phyloP scores from a whole-genome alignment of 2,113 vertebrate genomes.

The Cynopterus brachyotis region DNA sequence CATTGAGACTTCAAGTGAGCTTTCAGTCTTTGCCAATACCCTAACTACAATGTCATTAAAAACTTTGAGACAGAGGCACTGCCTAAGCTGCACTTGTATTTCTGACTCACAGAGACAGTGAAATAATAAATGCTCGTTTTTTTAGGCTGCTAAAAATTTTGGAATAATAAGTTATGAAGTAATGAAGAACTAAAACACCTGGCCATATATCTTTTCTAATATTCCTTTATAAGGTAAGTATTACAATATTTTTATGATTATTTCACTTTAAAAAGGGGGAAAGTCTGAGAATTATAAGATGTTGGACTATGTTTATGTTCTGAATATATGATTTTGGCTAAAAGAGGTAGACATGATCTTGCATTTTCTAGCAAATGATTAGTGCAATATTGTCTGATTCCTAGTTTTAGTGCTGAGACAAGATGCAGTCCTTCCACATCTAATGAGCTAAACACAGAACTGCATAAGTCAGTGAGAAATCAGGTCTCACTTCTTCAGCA shows the following conservation, averaged over 20 bases:
- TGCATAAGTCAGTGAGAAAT: background rate
- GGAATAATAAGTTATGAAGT: background rate
- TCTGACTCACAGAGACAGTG: background rate
- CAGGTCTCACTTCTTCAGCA: background rate
- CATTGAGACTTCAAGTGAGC: background rate
- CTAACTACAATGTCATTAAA: background rate
- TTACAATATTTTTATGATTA: background rate
- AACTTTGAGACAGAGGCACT: background rate
- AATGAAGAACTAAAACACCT: background rate
- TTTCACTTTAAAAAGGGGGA: background rate
- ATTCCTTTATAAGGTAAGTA: background rate
- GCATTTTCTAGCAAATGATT: background rate
- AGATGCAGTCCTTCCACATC: background rate
- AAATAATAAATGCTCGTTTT: background rate
- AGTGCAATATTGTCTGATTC: background rate
- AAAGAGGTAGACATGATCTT: background rate
- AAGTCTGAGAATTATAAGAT: background rate
- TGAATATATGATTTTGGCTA: background rate
- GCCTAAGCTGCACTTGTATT: background rate
- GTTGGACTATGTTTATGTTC: background rate
- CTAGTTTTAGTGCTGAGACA: background rate
- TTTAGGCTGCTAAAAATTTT: background rate
- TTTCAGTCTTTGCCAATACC: background rate
- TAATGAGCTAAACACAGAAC: background rate
- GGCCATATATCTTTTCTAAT: background rate